These are phyloP conservation scores for Polydrusus cervinus DNA, from an alignment of 2,888 invertebrate species.

Conservation along the genomic window DNA sequence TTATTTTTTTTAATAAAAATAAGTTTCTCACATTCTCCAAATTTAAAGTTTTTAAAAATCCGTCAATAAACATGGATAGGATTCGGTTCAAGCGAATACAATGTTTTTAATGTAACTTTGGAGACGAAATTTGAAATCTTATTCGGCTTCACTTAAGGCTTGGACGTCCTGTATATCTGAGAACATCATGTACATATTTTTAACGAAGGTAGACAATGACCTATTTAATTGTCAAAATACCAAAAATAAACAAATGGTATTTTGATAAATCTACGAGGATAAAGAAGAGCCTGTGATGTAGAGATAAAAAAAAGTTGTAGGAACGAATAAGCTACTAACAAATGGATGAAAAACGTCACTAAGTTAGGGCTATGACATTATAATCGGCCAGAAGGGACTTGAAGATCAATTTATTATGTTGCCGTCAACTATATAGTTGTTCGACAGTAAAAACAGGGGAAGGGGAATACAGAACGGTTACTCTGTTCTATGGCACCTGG, in stretches of 20 bases:
- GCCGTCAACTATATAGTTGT: slow-evolving; percentile 64
- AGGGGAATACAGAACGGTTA: slow-evolving; percentile 66
- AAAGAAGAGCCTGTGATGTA: slow-evolving; percentile 37
- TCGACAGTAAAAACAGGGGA: slow-evolving; percentile 61
- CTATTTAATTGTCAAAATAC: slow-evolving; percentile 52
- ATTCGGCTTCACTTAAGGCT: no score
- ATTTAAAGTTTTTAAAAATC: no score
- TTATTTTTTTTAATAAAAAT: no score
- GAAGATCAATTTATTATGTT: slow-evolving; percentile 66
- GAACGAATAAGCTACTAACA: slow-evolving; percentile 41
- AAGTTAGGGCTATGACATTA: slow-evolving; percentile 60
- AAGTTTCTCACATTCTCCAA: no score
- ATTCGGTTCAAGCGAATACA: no score
- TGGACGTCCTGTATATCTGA: neutral
- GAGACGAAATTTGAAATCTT: no score
- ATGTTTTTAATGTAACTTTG: no score
- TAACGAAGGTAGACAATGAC: slow-evolving; percentile 34
- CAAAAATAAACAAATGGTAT: slow-evolving; percentile 44
- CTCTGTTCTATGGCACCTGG: slow-evolving; percentile 67
- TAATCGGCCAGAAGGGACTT: slow-evolving; percentile 62
- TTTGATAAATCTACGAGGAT: slow-evolving; percentile 31
- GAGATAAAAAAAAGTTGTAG: slow-evolving; percentile 38
- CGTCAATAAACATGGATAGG: no score
- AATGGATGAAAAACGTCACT: slow-evolving; percentile 54
- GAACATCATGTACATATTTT: neutral